Percentiles rank a stretch among this genome's conserved stretches.
phyloP scores from a whole-genome alignment of 2,113 vertebrate genomes.

The Aythya baeri region DNA sequence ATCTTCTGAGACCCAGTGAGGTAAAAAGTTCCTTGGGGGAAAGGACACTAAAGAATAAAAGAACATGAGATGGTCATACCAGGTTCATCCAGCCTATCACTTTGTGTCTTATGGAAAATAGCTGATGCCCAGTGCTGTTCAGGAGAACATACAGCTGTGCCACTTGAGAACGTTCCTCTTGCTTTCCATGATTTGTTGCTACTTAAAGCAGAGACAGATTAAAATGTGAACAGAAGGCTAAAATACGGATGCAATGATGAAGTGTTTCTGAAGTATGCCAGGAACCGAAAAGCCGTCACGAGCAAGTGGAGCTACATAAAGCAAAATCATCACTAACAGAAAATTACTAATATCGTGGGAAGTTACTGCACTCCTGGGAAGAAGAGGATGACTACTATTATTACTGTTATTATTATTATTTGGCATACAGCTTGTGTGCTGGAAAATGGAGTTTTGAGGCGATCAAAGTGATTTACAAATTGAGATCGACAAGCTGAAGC shows the following conservation, averaged over 20 bases:
- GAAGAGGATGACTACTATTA: neutral
- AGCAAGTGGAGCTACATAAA: neutral
- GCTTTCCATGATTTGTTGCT: neutral
- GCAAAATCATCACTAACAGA: neutral
- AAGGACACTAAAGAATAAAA: neutral
- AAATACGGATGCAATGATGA: neutral
- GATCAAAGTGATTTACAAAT: conserved; percentile 48
- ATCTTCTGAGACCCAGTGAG: neutral
- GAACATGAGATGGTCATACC: neutral
- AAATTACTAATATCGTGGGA: neutral
- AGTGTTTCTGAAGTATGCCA: neutral
- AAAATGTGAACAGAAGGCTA: neutral
- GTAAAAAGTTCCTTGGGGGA: neutral
- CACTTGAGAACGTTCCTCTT: neutral
- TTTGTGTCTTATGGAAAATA: neutral
- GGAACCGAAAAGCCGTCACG: neutral
- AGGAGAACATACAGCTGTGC: fast-evolving
- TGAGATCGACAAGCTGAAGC: conserved; percentile 7
- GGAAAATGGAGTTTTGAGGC: neutral
- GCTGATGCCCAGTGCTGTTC: neutral
- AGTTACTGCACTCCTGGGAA: neutral
- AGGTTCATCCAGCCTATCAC: neutral
- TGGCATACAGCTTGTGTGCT: neutral
- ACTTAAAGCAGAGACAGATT: neutral
- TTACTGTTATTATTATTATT: neutral